Conservation (phyloP, 2,888 invertebrate genomes). For the Steinernema hermaphroditum region DNA sequence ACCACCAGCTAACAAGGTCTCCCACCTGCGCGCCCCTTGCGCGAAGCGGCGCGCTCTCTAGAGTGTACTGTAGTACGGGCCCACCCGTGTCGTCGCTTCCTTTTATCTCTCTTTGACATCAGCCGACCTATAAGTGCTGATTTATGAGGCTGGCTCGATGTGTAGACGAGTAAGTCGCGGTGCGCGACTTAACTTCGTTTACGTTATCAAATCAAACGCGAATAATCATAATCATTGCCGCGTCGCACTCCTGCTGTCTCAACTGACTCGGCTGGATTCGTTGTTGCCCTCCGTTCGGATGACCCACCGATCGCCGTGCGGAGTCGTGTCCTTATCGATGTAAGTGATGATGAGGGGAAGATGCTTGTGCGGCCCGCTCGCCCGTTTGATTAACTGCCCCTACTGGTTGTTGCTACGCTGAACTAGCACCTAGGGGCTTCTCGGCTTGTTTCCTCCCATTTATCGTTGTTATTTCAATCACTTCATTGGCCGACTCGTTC, state of each 20-base stretch:
- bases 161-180: not conserved
- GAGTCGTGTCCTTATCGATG: constrained; percentile 26
- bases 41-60: not conserved
- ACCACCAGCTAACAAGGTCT: constrained; percentile 15
- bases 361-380: constrained; percentile 21
- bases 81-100: constrained; percentile 15
- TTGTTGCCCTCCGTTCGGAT: not conserved
- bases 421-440: constrained; percentile 28
- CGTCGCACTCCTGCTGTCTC: constrained; percentile 19
- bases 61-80: constrained; percentile 14
- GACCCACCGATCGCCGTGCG: not conserved
- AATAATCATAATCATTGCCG: constrained; percentile 20
- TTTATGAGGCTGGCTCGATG: constrained; percentile 30
- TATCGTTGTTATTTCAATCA: not conserved
- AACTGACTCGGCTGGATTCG: not conserved
- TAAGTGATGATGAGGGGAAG: constrained; percentile 13
- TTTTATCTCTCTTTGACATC: constrained; percentile 30
- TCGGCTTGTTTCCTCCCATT: not conserved
- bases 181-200: constrained; percentile 29
- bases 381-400: constrained; percentile 24
- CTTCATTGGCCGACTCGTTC: not conserved
- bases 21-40: constrained; percentile 8
- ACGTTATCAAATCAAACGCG: constrained; percentile 26
- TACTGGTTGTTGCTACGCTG: constrained; percentile 26
- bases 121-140: constrained; percentile 29